Evolutionary conservation across 2,113 vertebrate species (phyloP).

Genomic region (Erpornis zantholeuca): DNA sequence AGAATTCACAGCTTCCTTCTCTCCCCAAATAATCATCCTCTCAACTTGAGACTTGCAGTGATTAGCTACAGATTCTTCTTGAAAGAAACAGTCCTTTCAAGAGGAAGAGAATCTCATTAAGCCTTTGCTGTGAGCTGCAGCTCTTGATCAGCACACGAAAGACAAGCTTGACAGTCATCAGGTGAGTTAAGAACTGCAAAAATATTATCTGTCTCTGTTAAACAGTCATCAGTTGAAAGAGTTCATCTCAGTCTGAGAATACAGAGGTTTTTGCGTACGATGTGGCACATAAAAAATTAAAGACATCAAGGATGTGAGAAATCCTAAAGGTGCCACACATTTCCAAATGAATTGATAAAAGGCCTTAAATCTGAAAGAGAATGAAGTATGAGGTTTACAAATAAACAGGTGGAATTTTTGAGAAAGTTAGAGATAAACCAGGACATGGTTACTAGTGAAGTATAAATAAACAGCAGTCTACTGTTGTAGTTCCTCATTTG

Average conservation of each 20-base stretch:
- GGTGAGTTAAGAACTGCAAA: conserved; percentile 41
- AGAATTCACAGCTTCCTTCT: background rate
- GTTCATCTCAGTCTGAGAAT: background rate
- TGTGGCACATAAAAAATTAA: conserved; percentile 63
- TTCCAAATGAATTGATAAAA: conserved; percentile 73
- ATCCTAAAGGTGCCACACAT: conserved; percentile 45
- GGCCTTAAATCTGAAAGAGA: conserved; percentile 67
- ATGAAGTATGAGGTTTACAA: conserved; percentile 67
- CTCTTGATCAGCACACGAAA: conserved; percentile 29
- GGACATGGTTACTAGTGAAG: background rate
- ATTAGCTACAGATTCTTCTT: conserved; percentile 37
- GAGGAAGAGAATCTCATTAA: conserved; percentile 51
- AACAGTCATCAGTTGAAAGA: conserved; percentile 27
- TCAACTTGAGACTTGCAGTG: background rate
- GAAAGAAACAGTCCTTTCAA: conserved; percentile 27
- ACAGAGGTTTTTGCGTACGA: background rate
- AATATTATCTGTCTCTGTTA: conserved; percentile 11
- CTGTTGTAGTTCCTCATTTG: background rate
- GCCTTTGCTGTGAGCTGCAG: conserved; percentile 41
- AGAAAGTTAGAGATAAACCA: conserved; percentile 18
- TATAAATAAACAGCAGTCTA: conserved; percentile 21
- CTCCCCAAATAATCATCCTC: background rate
- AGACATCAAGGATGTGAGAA: conserved; percentile 42
- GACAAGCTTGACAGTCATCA: conserved; percentile 12
- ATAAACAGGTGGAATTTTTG: conserved; percentile 50